Evolutionary conservation across 2,888 invertebrate genomes (phyloP).

Genomic region (Acronicta aceris): DNA sequence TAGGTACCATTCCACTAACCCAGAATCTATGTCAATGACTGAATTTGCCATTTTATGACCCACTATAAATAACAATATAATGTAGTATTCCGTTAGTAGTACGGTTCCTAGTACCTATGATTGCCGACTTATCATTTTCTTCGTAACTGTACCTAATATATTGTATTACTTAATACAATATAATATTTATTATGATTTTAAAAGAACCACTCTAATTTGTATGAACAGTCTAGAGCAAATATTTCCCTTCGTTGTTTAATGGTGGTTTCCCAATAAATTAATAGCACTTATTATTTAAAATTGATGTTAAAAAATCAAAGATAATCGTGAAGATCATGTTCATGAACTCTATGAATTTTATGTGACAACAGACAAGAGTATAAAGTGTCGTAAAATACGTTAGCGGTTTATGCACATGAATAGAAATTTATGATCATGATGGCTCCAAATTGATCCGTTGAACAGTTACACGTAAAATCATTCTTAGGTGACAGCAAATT

Average conservation of each 20-base stretch:
- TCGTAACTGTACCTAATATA: conserved; percentile 2
- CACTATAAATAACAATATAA: conserved; percentile 70
- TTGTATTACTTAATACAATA: not conserved
- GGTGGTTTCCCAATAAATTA: not conserved
- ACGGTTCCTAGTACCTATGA: conserved; percentile 41
- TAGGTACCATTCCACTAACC: conserved; percentile 57
- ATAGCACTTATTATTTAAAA: too few species aligned
- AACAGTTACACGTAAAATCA: conserved; percentile 46
- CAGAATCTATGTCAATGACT: conserved; percentile 75
- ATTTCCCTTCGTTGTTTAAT: too few species aligned
- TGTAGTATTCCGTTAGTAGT: conserved; percentile 50
- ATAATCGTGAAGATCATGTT: conserved; percentile 25
- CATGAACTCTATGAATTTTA: conserved; percentile 48
- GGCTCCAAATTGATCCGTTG: conserved; percentile 52
- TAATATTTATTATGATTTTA: not conserved
- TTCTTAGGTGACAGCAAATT: conserved; percentile 41
- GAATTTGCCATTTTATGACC: conserved; percentile 75
- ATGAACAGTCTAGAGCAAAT: not conserved
- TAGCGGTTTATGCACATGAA: conserved; percentile 47
- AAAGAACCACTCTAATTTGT: not conserved
- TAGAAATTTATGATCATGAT: conserved; percentile 54
- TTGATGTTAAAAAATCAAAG: conserved; percentile 27
- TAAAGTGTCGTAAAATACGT: conserved; percentile 56
- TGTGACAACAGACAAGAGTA: conserved; percentile 46
- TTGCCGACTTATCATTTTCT: conserved; percentile 37